These are phyloP conservation scores for Cossypha polioptera DNA, from an alignment of 2,797 vertebrate genomes.

Conservation along the genomic window DNA sequence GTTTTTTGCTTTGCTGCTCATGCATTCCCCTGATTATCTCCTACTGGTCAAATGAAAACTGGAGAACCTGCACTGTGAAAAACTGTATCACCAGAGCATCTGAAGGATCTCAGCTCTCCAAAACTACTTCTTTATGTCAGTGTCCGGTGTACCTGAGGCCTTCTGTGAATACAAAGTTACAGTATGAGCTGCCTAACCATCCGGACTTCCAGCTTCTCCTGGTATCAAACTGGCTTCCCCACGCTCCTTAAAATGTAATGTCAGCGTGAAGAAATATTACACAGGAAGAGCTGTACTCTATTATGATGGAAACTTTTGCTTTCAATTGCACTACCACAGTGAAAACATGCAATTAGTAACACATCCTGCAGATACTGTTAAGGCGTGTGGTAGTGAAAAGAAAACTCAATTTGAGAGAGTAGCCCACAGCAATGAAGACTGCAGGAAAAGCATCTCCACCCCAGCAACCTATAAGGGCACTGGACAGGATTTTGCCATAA, in stretches of 20 bases:
- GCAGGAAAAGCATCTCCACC: neutral
- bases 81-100: neutral
- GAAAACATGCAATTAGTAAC: conserved; percentile 26
- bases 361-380: conserved; percentile 2
- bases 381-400: neutral
- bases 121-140: neutral
- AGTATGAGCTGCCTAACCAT: neutral
- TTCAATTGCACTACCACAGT: neutral
- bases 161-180: neutral
- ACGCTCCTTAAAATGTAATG: neutral
- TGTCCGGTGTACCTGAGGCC: neutral
- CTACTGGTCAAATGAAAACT: neutral
- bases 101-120: neutral
- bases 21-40: neutral
- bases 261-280: neutral
- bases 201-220: neutral
- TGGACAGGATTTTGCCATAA: neutral
- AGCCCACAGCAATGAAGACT: neutral
- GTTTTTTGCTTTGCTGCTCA: neutral
- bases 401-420: neutral
- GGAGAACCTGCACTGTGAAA: neutral
- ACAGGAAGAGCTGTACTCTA: neutral
- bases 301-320: neutral
- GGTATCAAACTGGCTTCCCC: neutral
- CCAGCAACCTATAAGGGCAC: neutral